Conservation (phyloP, 2,797 vertebrate genomes). For the Galagoides demidoff region DNA sequence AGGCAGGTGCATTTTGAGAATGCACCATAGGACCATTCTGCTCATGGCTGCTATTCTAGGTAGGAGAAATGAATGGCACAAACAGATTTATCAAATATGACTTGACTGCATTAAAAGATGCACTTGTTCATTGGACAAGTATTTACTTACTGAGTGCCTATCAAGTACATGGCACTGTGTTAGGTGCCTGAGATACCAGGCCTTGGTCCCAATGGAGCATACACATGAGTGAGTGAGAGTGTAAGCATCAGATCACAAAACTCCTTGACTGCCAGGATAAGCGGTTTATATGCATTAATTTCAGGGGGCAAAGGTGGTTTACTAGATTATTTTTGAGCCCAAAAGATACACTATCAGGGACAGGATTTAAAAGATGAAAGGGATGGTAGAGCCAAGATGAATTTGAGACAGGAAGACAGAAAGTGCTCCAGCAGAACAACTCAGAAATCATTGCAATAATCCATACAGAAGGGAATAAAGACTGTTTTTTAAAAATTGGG, state of each 20-base stretch:
- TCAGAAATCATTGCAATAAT: not conserved
- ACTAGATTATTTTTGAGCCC: not conserved
- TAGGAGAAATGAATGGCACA: not conserved
- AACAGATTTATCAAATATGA: not conserved
- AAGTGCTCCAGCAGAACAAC: not conserved
- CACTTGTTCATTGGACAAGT: not conserved
- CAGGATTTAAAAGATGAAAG: not conserved
- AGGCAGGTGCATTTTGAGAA: not conserved
- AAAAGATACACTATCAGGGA: not conserved
- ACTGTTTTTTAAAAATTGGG: not conserved
- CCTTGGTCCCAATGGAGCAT: not conserved
- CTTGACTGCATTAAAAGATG: not conserved
- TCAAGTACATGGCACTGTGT: not conserved
- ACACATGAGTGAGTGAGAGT: not conserved
- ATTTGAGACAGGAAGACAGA: not conserved
- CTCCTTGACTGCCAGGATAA: not conserved
- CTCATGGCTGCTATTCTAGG: not conserved
- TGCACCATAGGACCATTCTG: not conserved
- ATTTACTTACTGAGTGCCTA: conserved; percentile 19
- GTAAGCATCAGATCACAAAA: not conserved
- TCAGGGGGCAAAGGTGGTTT: not conserved
- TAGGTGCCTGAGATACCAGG: not conserved
- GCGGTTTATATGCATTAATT: not conserved
- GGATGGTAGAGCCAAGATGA: not conserved
- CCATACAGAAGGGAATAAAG: not conserved